Evolutionary conservation across 2,113 vertebrate genomes (phyloP).

Genomic region (Ranitomeya imitator): DNA sequence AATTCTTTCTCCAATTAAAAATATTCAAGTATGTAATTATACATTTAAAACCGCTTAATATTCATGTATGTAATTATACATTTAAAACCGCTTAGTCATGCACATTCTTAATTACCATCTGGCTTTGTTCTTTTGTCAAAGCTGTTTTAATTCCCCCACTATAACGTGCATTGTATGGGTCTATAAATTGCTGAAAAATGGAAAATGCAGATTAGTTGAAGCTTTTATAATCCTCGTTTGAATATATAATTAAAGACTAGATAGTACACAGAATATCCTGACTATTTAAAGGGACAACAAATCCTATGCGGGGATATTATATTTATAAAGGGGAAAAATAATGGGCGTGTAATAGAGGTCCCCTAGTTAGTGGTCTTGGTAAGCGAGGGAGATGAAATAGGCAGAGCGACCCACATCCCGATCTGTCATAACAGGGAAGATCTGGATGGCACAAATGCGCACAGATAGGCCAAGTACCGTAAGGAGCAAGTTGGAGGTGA

Average conservation of each 20-base stretch:
- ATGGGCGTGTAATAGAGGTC: background rate
- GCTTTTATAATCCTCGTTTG: background rate
- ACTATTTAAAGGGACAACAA: background rate
- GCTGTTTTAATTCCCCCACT: background rate
- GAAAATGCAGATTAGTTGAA: background rate
- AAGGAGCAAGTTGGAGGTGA: too few relatives aligned
- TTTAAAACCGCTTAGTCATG: background rate
- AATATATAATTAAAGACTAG: background rate
- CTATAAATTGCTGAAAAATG: slow-evolving; percentile 8
- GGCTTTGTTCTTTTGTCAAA: slow-evolving; percentile 22
- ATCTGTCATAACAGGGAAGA: too few relatives aligned
- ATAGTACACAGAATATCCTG: background rate
- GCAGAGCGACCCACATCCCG: too few relatives aligned
- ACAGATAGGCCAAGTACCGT: too few relatives aligned
- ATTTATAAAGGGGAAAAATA: background rate
- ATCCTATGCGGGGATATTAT: background rate
- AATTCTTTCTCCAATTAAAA: background rate
- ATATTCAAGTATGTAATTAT: background rate
- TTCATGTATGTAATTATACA: background rate
- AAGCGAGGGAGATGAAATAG: background rate
- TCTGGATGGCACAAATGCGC: too few relatives aligned
- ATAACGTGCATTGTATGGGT: background rate
- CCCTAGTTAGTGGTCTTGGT: too few relatives aligned
- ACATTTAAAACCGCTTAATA: background rate
- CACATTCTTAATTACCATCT: slow-evolving; percentile 13